Evolutionary conservation across 2,888 invertebrate species (phyloP), one percentile per base, ranked within the genome.

Genomic region (Drosophila lutescens): DNA sequence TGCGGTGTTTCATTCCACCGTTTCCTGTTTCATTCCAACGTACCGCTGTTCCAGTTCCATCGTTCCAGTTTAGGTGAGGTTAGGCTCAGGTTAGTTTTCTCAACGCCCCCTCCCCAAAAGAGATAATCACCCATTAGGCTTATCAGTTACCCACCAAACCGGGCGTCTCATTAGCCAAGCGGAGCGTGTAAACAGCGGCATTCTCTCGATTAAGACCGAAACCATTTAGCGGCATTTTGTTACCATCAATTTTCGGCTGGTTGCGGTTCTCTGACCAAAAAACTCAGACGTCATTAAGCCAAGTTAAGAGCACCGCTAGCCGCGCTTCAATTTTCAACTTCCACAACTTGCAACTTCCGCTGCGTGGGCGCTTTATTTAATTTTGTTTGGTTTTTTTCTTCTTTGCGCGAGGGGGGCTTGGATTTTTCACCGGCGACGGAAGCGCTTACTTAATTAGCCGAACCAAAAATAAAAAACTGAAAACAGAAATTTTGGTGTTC

Each of bases 171-270:
- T 85, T 85, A 85, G 86, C 67, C 67, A 84, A 85, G 77, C 85
- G 80, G 75, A 85, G 85, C 87, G 85, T 85, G 85, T 85, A 85
- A 85, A 85, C 82, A 84, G 75, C 78, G 77, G 77, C 74, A 79
- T 83, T 59, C 43, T 71, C 60, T 69, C 78, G 55, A 70, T 74
- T 81, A 78, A 78, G 77, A 69, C 76, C 38, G 15, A 63, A 63
- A 47, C 81, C 86, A 84, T 81, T 84, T 86, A 84, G 84, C 79
- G 84, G 78, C 62, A 62, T 60, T 72, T 65, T 70, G 62, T 46
- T 68, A 57, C 56, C 61, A 61, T 40, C 58, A 47, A 61, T 61
- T 61, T 62, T 62, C 38, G 41, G 58, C 57, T 58, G 57, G 65
- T 65, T 74, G 74, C 80, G 74, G 80, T 55, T 74, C 80, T 80